Conservation (phyloP, 2,797 vertebrate genomes). For the Cyclura pinguis region DNA sequence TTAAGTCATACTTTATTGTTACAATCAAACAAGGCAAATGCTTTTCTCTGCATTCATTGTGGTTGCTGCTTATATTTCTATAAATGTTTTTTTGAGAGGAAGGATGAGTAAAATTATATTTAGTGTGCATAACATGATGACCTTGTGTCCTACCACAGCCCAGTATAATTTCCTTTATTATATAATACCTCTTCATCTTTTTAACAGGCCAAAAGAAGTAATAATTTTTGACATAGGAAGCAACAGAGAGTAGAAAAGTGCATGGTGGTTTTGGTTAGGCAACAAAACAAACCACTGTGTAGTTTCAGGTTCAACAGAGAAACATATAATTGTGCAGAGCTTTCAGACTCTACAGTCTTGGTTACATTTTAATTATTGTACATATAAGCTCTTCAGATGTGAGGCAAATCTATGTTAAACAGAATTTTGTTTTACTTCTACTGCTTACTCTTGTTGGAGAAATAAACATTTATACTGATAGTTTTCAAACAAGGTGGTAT, state of each 20-base stretch:
- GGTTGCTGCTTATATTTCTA: background rate
- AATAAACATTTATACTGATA: background rate
- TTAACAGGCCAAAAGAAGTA: background rate
- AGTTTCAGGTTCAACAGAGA: constrained; percentile 12
- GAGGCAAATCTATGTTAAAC: background rate
- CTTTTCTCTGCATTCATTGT: background rate
- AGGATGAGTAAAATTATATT: background rate
- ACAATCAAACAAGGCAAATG: background rate
- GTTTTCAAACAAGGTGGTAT: background rate
- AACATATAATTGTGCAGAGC: constrained; percentile 3
- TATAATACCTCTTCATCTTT: background rate
- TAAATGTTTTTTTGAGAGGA: background rate
- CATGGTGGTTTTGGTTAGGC: constrained; percentile 23
- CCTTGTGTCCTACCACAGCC: background rate
- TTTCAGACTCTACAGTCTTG: background rate
- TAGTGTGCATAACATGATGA: background rate
- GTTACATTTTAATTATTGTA: constrained; percentile 2
- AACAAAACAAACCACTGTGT: constrained; percentile 8
- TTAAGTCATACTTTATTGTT: too few species aligned
- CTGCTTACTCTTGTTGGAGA: background rate
- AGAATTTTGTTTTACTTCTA: background rate
- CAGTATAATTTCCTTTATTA: background rate
- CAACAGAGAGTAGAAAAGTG: constrained; percentile 13
- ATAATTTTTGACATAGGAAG: constrained; percentile 8
- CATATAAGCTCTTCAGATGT: background rate